Conservation (phyloP, 2,888 invertebrate species). For the Bursaphelenchus okinawaensis region DNA sequence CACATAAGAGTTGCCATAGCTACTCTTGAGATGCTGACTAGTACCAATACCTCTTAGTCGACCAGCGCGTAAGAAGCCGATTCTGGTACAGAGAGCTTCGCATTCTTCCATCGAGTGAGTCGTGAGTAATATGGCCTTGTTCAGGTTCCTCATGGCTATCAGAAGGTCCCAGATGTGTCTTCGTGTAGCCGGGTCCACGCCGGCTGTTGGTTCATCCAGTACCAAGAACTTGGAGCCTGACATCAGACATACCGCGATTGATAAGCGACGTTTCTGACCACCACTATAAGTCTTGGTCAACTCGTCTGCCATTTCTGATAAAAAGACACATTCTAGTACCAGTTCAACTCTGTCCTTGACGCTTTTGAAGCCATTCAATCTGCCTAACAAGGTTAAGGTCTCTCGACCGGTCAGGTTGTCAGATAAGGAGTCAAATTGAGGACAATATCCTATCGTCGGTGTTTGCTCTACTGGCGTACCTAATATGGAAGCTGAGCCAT, state of each 20-base stretch:
- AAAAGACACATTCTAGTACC: not conserved
- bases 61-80: slow-evolving; percentile 26
- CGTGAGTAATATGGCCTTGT: slow-evolving; percentile 36
- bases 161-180: slow-evolving; percentile 22
- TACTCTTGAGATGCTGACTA: slow-evolving; percentile 28
- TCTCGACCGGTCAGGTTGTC: slow-evolving; percentile 39
- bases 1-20: slow-evolving; percentile 19
- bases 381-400: slow-evolving; percentile 35
- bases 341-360: not conserved
- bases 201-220: slow-evolving; percentile 29
- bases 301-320: not conserved
- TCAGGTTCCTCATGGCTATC: slow-evolving; percentile 20
- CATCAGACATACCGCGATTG: slow-evolving; percentile 21
- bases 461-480: slow-evolving; percentile 18
- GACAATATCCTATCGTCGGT: slow-evolving; percentile 42
- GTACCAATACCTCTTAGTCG: slow-evolving; percentile 25
- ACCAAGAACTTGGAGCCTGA: slow-evolving; percentile 16
- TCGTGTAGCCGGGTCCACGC: slow-evolving; percentile 23
- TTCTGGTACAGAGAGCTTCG: slow-evolving; percentile 29
- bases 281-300: slow-evolving; percentile 17
- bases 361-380: slow-evolving; percentile 23
- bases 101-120: slow-evolving; percentile 43
- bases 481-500: slow-evolving; percentile 30
- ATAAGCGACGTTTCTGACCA: slow-evolving; percentile 26
- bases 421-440: slow-evolving; percentile 46